A percentile compares a stretch with the other conserved stretches of the same genome.
Conservation (phyloP, 2,888 invertebrate genomes). For the Habrosyne pyritoides region DNA sequence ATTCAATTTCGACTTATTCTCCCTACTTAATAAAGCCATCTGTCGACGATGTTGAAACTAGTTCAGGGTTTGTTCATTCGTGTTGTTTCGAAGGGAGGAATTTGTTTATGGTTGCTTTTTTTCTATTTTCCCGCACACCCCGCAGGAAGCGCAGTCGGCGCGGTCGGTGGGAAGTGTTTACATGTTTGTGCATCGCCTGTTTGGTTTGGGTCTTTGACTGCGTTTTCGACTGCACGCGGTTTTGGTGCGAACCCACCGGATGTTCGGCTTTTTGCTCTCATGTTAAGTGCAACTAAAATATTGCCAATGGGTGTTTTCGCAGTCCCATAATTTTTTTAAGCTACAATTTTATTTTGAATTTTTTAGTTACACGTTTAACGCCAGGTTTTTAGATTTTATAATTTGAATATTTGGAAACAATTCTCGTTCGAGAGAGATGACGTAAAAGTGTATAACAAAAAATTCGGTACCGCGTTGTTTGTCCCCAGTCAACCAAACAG, state of each 20-base stretch:
- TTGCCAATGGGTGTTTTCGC: slow-evolving; percentile 45
- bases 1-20: slow-evolving; percentile 4
- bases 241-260: slow-evolving; percentile 64
- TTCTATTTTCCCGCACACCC: slow-evolving; percentile 35
- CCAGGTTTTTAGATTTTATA: slow-evolving; percentile 20
- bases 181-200: slow-evolving; percentile 64
- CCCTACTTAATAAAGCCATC: slow-evolving; percentile 3
- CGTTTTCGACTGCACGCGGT: slow-evolving; percentile 64
- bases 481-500: slow-evolving; percentile 30
- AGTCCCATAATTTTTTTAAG: slow-evolving; percentile 36
- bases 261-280: slow-evolving; percentile 56
- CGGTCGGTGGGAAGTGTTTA: slow-evolving; percentile 61
- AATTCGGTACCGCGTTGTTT: slow-evolving; percentile 27
- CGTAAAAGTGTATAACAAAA: slow-evolving; percentile 21
- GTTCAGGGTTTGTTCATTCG: slow-evolving; percentile 7
- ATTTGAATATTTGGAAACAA: slow-evolving; percentile 20
- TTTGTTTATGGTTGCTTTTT: slow-evolving; percentile 40
- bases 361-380: slow-evolving; percentile 28
- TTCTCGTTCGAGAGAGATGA: slow-evolving; percentile 23
- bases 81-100: slow-evolving; percentile 22
- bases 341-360: slow-evolving; percentile 33
- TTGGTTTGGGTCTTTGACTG: slow-evolving; percentile 70
- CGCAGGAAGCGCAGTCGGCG: slow-evolving; percentile 47
- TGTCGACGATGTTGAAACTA: not conserved
- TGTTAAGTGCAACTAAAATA: slow-evolving; percentile 70